phyloP scores from a whole-genome alignment of 92 coral and sea anemone species.

The Phymanthus crucifer region DNA sequence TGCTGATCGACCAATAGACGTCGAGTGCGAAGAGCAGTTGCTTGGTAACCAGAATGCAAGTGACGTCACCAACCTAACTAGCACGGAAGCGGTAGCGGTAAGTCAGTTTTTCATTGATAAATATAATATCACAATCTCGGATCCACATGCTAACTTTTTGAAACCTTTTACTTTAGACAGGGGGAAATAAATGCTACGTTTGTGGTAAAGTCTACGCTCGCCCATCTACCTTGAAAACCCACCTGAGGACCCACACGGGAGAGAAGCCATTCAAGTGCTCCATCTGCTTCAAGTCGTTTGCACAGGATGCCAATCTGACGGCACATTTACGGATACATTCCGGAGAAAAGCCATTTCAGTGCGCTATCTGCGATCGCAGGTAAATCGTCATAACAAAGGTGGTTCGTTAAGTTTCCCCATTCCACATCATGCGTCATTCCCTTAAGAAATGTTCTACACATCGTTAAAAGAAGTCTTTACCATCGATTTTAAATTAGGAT shows the following conservation, averaged over 20 bases:
- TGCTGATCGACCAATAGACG: not conserved
- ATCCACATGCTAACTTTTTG: not conserved
- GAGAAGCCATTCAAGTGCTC: slow-evolving; percentile 79
- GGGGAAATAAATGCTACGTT: slow-evolving; percentile 52
- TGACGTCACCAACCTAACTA: not conserved
- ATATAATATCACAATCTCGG: too few relatives aligned
- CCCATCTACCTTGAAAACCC: slow-evolving; percentile 68
- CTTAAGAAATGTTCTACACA: too few relatives aligned
- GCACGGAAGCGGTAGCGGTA: not conserved
- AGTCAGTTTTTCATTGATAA: not conserved
- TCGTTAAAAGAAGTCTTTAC: too few relatives aligned
- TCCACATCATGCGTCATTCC: too few relatives aligned
- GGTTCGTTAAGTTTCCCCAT: too few relatives aligned
- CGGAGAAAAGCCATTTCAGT: slow-evolving; percentile 82
- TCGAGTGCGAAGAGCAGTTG: not conserved
- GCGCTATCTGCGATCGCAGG: slow-evolving; percentile 78
- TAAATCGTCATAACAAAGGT: slow-evolving; percentile 5
- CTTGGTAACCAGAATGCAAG: not conserved
- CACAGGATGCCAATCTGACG: slow-evolving; percentile 76
- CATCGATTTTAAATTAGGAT: too few relatives aligned
- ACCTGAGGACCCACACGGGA: slow-evolving; percentile 81
- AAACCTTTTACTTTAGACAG: not conserved
- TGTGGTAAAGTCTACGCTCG: slow-evolving; percentile 71
- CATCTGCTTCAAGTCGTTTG: slow-evolving; percentile 72
- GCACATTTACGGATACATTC: slow-evolving; percentile 78